phyloP scores from a whole-genome alignment of 2,797 vertebrate genomes.

The Centropyge bicolor region DNA sequence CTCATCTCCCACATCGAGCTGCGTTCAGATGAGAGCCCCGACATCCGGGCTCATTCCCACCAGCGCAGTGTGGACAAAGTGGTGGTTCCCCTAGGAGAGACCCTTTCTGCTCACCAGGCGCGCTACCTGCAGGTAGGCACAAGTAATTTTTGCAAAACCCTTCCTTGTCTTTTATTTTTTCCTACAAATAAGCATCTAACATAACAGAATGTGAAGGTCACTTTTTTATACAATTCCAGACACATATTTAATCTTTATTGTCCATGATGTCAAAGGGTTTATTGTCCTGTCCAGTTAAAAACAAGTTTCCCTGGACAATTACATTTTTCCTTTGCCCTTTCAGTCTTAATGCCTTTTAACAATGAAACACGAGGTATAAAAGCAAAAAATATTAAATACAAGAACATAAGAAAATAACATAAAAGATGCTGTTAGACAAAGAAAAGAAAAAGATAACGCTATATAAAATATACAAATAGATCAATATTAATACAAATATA shows the following conservation, averaged over 20 bases:
- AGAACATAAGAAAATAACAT: too few relatives aligned
- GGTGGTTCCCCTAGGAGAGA: conserved; percentile 91
- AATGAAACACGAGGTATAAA: too few relatives aligned
- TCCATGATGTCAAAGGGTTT: background rate
- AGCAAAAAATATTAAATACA: too few relatives aligned
- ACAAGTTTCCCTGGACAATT: too few relatives aligned
- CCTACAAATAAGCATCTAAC: background rate
- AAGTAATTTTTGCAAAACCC: background rate
- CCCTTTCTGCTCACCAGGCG: conserved; percentile 85
- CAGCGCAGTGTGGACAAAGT: conserved; percentile 93
- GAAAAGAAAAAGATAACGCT: too few relatives aligned
- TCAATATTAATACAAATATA: too few relatives aligned
- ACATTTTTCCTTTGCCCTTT: too few relatives aligned
- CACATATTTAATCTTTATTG: background rate
- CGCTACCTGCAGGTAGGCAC: conserved; percentile 89
- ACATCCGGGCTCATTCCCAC: conserved; percentile 93
- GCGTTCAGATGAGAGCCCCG: conserved; percentile 94
- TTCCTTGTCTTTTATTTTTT: background rate
- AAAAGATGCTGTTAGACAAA: too few relatives aligned
- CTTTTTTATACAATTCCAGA: background rate
- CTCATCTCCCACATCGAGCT: conserved; percentile 95
- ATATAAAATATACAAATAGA: too few relatives aligned
- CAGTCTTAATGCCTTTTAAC: too few relatives aligned
- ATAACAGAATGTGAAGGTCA: background rate
- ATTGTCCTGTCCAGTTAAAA: too few relatives aligned